Evolutionary conservation across 2,797 vertebrate species (phyloP).

Genomic region (Alca torda): DNA sequence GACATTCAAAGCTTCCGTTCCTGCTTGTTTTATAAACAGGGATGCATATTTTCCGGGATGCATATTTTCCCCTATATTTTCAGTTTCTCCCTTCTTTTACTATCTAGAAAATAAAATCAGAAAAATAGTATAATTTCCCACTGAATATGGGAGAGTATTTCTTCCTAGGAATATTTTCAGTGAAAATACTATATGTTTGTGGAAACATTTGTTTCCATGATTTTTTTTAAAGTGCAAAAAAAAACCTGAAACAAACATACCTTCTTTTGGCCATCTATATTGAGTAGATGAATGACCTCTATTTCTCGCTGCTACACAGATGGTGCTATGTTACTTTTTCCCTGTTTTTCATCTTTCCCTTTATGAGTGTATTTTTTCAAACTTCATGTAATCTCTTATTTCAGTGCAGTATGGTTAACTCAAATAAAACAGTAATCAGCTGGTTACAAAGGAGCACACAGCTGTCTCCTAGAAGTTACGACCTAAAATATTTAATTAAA

Average conservation of each 20-base stretch:
- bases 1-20: background rate
- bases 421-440: background rate
- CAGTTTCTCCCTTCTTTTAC: background rate
- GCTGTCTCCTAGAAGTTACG: background rate
- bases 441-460: background rate
- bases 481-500: constrained; percentile 11
- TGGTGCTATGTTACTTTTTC: background rate
- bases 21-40: background rate
- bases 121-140: background rate
- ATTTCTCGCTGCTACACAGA: background rate
- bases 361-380: background rate
- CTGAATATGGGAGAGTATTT: background rate
- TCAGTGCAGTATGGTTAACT: background rate
- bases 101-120: background rate
- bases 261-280: background rate
- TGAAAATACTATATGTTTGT: background rate
- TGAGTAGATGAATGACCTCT: background rate
- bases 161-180: background rate
- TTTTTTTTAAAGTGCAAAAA: background rate
- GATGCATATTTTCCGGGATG: rapidly evolving
- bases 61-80: background rate
- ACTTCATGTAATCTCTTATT: background rate
- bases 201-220: background rate
- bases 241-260: background rate
- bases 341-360: background rate